Conservation (phyloP, 1,140 invertebrate genomes). For the Sitophilus oryzae region DNA sequence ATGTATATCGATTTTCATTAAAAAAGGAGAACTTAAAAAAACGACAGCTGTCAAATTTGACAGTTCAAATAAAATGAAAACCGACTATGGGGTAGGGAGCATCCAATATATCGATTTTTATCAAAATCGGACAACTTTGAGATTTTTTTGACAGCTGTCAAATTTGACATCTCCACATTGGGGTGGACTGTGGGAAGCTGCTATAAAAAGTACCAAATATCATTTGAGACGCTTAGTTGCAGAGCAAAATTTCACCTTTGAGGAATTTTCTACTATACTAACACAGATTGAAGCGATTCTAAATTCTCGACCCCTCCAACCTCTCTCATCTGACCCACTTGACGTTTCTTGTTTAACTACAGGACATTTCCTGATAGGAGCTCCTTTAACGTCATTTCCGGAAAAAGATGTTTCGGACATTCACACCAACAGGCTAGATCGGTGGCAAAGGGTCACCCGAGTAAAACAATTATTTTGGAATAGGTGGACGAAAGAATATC, state of each 20-base stretch:
- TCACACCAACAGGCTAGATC: no score
- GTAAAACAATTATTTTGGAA: constrained; percentile 32
- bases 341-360: constrained; percentile 35
- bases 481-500: constrained; percentile 28
- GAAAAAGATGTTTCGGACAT: no score
- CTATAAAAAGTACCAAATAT: constrained; percentile 31
- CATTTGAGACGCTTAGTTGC: constrained; percentile 32
- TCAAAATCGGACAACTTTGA: no score
- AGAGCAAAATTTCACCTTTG: constrained; percentile 31
- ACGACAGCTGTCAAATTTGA: no score
- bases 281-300: constrained; percentile 28
- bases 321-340: constrained; percentile 29
- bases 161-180: constrained; percentile 34
- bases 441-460: constrained; percentile 20
- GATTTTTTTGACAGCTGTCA: no score
- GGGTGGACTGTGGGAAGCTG: constrained; percentile 31
- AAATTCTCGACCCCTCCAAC: no score
- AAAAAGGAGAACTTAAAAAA: no score
- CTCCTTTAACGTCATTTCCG: no score
- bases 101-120: no score
- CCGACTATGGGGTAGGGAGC: no score
- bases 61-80: no score
- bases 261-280: constrained; percentile 26
- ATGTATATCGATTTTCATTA: no score
- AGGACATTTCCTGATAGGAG: constrained; percentile 43